A percentile compares a stretch with the other conserved stretches of the same genome.
These are phyloP conservation scores for Charadrius vociferus DNA, from an alignment of 2,113 vertebrate species.

Conservation along the genomic window DNA sequence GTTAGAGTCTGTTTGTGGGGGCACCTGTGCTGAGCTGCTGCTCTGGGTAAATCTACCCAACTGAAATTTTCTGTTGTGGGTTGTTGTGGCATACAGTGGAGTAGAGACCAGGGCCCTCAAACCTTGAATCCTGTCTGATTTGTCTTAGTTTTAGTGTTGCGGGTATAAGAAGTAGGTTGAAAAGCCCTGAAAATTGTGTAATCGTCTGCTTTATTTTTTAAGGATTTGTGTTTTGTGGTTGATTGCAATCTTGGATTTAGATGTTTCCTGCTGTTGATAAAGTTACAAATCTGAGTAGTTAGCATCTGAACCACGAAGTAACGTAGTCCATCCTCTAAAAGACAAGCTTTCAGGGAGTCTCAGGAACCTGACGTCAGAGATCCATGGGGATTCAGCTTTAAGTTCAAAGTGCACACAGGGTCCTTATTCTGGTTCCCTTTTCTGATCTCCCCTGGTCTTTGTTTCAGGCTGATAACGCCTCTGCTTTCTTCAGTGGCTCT, in stretches of 20 bases:
- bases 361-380: background rate
- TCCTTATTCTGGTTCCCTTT: background rate
- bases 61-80: constrained; percentile 6
- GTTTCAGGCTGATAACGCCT: background rate
- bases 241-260: background rate
- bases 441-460: background rate
- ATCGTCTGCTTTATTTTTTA: background rate
- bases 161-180: background rate
- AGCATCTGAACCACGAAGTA: background rate
- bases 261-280: background rate
- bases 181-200: background rate
- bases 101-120: background rate
- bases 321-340: background rate
- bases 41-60: background rate
- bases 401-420: background rate
- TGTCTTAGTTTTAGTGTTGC: background rate
- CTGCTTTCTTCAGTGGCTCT: background rate
- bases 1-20: background rate
- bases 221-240: background rate
- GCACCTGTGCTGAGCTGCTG: constrained; percentile 31
- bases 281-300: background rate
- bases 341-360: background rate
- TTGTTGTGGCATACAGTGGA: background rate
- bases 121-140: background rate
- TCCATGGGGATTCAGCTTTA: background rate